Conservation (phyloP, 30 jellyfish, hydroid and myxozoan species). For the Hydractinia echinata region DNA sequence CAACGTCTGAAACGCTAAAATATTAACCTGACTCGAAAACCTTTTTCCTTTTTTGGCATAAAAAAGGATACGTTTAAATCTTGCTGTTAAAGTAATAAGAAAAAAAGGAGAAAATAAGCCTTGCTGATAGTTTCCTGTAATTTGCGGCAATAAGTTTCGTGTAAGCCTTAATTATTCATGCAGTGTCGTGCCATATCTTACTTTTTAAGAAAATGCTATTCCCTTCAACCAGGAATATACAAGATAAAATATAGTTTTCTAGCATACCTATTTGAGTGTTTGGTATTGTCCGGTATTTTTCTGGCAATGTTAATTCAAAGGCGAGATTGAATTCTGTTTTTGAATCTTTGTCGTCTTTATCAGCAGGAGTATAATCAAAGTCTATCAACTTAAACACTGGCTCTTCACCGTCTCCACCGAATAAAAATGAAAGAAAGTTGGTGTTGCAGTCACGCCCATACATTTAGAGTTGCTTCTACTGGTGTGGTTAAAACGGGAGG, state of each 20-base stretch:
- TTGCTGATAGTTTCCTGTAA: no score
- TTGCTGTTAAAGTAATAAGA: no score
- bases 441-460: background rate
- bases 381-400: constrained; percentile 3
- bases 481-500: constrained; percentile 6
- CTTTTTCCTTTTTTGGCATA: no score
- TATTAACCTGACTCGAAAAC: no score
- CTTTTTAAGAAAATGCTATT: no score
- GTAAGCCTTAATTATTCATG: no score
- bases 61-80: no score
- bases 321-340: background rate
- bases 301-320: background rate
- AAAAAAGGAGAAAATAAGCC: no score
- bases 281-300: constrained; percentile 15
- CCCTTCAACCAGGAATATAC: no score
- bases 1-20: background rate
- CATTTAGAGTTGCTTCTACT: constrained; percentile 1
- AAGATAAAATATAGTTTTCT: background rate
- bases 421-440: background rate
- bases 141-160: no score
- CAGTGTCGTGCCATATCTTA: no score
- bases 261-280: background rate
- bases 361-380: background rate
- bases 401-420: background rate
- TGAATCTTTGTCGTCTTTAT: background rate